Conservation (phyloP, 2,888 invertebrate species). For the Ctena decussata region DNA sequence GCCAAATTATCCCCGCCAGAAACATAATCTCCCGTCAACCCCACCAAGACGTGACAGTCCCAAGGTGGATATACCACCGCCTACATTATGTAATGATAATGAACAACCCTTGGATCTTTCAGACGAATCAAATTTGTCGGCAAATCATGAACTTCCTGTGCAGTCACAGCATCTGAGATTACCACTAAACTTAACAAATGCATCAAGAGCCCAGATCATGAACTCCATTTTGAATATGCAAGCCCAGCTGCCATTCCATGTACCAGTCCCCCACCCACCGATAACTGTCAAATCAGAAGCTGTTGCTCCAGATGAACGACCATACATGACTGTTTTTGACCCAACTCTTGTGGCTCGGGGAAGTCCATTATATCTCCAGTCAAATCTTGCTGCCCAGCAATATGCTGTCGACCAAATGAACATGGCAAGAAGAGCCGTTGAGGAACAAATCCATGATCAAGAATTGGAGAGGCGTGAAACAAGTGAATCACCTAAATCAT, state of each 20-base stretch:
- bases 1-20: conserved; percentile 62
- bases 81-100: conserved; percentile 39
- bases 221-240: conserved; percentile 63
- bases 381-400: conserved; percentile 56
- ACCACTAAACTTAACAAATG: conserved; percentile 62
- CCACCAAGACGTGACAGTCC: conserved; percentile 57
- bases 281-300: conserved; percentile 69
- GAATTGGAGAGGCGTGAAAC: neutral
- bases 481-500: conserved; percentile 67
- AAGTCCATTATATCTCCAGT: conserved; percentile 48
- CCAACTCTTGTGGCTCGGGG: conserved; percentile 42
- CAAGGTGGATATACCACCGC: conserved; percentile 35
- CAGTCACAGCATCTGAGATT: conserved; percentile 48
- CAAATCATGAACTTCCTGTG: conserved; percentile 53
- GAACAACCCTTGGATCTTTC: conserved; percentile 65
- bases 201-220: conserved; percentile 60
- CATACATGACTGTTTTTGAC: conserved; percentile 61
- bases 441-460: neutral
- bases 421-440: conserved; percentile 23
- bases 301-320: conserved; percentile 53
- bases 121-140: conserved; percentile 62
- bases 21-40: conserved; percentile 37
- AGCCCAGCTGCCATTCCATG: conserved; percentile 65
- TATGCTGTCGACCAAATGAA: conserved; percentile 56
- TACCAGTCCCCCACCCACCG: conserved; percentile 41